Evolutionary conservation across 2,888 invertebrate genomes (phyloP).

Genomic region (Sesamia inferens): DNA sequence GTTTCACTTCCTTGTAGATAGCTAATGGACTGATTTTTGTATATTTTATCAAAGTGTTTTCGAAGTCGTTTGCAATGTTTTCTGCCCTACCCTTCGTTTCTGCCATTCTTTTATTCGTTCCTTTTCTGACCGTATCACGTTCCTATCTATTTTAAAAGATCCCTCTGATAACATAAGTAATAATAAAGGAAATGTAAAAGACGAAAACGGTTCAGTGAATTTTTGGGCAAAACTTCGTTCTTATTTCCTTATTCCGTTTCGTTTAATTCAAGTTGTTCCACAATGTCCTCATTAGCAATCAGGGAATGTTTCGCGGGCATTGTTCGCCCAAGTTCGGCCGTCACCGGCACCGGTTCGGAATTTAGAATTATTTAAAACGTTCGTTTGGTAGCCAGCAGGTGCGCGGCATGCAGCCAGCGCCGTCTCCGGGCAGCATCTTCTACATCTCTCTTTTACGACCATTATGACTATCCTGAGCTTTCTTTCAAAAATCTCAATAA

Average conservation of each 20-base stretch:
- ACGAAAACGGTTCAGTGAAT: slow-evolving; percentile 64
- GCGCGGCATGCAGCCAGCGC: slow-evolving; percentile 64
- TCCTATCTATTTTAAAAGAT: slow-evolving; percentile 47
- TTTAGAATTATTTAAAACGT: slow-evolving; percentile 85
- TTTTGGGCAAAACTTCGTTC: slow-evolving; percentile 68
- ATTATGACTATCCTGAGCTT: slow-evolving; percentile 62
- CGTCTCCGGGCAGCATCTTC: slow-evolving; percentile 54
- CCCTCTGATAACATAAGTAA: slow-evolving; percentile 59
- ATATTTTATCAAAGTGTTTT: slow-evolving; percentile 55
- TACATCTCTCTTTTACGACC: slow-evolving; percentile 71
- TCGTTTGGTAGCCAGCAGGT: slow-evolving; percentile 77
- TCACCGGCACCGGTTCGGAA: slow-evolving; percentile 82
- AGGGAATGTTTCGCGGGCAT: slow-evolving; percentile 84
- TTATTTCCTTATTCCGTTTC: slow-evolving; percentile 78
- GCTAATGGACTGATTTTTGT: slow-evolving; percentile 55
- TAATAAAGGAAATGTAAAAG: slow-evolving; percentile 67
- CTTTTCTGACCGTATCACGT: slow-evolving; percentile 51
- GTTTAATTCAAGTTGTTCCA: slow-evolving; percentile 82
- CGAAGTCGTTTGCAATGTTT: slow-evolving; percentile 45
- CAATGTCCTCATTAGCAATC: slow-evolving; percentile 88
- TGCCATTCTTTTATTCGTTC: slow-evolving; percentile 47
- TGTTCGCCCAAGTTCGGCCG: slow-evolving; percentile 84
- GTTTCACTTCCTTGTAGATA: slow-evolving; percentile 40
- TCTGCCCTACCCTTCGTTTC: slow-evolving; percentile 35
- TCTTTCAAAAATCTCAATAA: slow-evolving; percentile 8